Base-by-base conservation (phyloP, 2,888 invertebrate genomes). In the Prosopocoilus inquinatus region DNA sequence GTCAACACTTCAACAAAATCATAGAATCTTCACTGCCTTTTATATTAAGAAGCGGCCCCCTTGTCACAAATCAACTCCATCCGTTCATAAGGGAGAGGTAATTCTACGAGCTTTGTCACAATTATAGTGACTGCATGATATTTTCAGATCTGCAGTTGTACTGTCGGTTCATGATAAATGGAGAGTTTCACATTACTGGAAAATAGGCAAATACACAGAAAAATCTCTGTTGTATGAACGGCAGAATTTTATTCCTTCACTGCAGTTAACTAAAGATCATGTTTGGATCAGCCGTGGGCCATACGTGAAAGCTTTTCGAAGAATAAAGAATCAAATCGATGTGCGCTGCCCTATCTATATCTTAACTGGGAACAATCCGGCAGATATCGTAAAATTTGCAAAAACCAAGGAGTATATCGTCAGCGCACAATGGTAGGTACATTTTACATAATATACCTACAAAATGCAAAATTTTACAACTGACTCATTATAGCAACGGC, bases 221-320 rank as follows among this genome's bases (percentile, higher is more conserved):
- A 74, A 71, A 32, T 68, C 75, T 9, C 72, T 80, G 39, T 76
- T 80, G 51, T 76, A 77, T 44, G 76, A 79, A 47, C 68, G 68
- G 3, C 71, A 70, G 41, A 81, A 79, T 70, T 77, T 78, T 59
- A 78, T 83, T 67, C 82, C 85, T 39, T 82, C 82, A 77, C 63
- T 86, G 7, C 73, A 78, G 46, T 64, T 86, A 34, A 80, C 81
- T 7, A 72, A 72, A 1, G 73, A 81, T 13, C 67, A 67, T 32
- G 62, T 86, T 0, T 85, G 84, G 78, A 76, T 84, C 59, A 81
- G 83, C 43, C 77, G 80, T 62, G 80, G 80, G 16, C 74, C 64
- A 62, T 66, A 62, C 47, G 72, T 74, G 70, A 75, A 57, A 62
- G 73, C 34, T 50, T 80, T 59, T 68, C 72, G 61, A 66, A 73